phyloP scores from a whole-genome alignment of 2,113 vertebrate genomes.

The Epinephelus moara region DNA sequence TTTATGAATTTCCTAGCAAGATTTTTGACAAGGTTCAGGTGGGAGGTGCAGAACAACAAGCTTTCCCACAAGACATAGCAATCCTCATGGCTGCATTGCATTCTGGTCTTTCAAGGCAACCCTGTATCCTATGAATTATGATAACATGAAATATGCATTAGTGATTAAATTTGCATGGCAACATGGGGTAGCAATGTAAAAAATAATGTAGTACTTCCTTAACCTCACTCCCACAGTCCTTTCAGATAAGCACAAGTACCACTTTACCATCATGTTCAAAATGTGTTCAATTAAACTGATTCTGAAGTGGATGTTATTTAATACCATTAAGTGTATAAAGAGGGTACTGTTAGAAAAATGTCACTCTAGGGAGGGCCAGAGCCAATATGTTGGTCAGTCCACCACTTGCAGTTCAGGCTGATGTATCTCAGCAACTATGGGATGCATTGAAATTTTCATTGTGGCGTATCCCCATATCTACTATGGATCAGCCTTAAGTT shows the following conservation, averaged over 20 bases:
- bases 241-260: neutral
- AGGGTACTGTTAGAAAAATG: neutral
- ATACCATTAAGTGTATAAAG: neutral
- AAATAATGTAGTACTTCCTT: neutral
- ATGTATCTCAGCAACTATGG: neutral
- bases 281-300: neutral
- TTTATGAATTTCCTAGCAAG: neutral
- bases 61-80: neutral
- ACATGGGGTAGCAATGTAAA: neutral
- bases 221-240: neutral
- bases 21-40: neutral
- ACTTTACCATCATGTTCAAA: neutral
- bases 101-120: neutral
- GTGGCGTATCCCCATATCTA: neutral
- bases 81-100: neutral
- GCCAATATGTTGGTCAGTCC: neutral
- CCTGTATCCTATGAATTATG: neutral
- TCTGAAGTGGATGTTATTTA: neutral
- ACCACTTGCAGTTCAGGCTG: neutral
- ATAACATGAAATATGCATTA: constrained; percentile 16
- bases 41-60: neutral
- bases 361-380: neutral
- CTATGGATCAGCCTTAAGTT: neutral
- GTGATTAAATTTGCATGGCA: neutral
- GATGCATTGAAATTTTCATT: neutral